phyloP scores from a whole-genome alignment of 1,140 invertebrate genomes.

The Antheraea pernyi region DNA sequence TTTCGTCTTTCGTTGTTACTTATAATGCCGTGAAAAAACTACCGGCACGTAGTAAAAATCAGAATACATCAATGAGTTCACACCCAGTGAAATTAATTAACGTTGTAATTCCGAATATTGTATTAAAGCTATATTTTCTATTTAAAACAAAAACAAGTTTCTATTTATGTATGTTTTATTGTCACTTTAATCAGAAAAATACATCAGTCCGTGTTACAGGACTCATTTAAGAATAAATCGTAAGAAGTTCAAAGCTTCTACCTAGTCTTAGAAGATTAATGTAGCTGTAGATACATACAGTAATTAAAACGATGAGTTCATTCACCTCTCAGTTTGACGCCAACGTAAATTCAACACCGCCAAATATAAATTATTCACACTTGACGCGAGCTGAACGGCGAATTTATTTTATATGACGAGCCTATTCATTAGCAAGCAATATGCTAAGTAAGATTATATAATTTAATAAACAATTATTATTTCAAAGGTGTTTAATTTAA shows the following conservation, averaged over 20 bases:
- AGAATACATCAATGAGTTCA: too few relatives aligned
- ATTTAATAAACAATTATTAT: constrained; percentile 10
- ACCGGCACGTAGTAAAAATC: too few relatives aligned
- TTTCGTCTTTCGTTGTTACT: too few relatives aligned
- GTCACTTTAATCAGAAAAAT: too few relatives aligned
- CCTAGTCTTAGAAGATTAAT: not conserved
- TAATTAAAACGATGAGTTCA: not conserved
- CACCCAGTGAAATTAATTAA: too few relatives aligned
- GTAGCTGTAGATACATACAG: not conserved
- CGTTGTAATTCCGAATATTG: too few relatives aligned
- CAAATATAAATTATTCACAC: constrained; percentile 12
- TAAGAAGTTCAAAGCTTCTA: not conserved
- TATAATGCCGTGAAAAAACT: too few relatives aligned
- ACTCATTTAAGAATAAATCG: not conserved
- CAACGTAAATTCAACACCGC: not conserved
- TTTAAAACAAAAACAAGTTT: too few relatives aligned
- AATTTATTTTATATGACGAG: constrained; percentile 10
- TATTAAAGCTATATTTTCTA: too few relatives aligned
- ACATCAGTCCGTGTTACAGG: not conserved
- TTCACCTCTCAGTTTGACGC: not conserved
- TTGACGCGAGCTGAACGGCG: not conserved
- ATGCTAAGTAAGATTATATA: constrained; percentile 9
- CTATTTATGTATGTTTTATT: too few relatives aligned
- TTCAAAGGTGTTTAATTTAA: not conserved
- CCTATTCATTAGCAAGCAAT: constrained; percentile 6